phyloP scores from a whole-genome alignment of 2,113 vertebrate species.

The Porphyrio hochstetteri region DNA sequence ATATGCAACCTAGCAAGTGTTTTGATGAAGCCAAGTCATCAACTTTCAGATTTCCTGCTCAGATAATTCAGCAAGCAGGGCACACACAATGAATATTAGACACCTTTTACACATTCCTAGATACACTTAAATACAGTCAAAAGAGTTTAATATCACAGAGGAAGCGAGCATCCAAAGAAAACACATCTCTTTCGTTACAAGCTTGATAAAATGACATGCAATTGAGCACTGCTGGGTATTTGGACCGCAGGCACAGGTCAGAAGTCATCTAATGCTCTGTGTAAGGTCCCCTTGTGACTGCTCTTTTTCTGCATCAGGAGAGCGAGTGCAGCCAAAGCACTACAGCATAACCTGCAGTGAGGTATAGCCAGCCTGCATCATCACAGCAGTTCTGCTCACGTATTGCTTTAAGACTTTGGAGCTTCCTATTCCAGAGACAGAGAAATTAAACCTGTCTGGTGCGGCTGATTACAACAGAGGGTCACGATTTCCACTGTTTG shows the following conservation, averaged over 20 bases:
- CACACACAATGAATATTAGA: neutral
- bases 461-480: neutral
- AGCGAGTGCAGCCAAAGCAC: neutral
- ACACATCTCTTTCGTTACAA: neutral
- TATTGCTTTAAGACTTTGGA: neutral
- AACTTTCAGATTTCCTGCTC: neutral
- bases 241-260: neutral
- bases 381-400: neutral
- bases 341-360: neutral
- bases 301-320: neutral
- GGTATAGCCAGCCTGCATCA: neutral
- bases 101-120: neutral
- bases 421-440: neutral
- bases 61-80: neutral
- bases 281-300: neutral
- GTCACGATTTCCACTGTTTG: neutral
- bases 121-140: neutral
- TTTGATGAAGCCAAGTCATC: neutral
- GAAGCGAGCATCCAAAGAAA: neutral
- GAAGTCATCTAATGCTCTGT: neutral
- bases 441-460: neutral
- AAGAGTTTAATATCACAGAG: neutral
- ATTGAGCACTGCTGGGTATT: neutral
- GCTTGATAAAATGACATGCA: neutral
- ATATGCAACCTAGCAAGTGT: neutral